A percentile compares a stretch with the other conserved stretches of the same genome.
Conservation (phyloP, 2,797 vertebrate species). For the Periparus ater region DNA sequence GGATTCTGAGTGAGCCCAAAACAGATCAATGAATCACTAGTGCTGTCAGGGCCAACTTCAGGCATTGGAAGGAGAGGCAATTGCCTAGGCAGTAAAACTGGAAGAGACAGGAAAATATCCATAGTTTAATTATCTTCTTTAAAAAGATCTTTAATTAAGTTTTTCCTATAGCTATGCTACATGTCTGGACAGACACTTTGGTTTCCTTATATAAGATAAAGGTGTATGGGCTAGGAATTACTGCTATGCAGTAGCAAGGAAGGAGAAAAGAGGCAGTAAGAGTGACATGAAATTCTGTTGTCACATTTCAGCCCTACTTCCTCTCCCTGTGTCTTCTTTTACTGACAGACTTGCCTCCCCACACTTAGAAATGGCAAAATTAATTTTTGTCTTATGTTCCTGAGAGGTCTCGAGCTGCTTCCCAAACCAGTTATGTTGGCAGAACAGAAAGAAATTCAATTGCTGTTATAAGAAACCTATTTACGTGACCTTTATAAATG, state of each 20-base stretch:
- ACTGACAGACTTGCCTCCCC: not conserved
- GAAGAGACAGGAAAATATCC: not conserved
- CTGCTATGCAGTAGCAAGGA: not conserved
- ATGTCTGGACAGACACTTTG: not conserved
- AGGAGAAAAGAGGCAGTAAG: not conserved
- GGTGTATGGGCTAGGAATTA: not conserved
- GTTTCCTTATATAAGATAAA: not conserved
- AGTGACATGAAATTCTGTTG: not conserved
- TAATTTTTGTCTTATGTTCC: not conserved
- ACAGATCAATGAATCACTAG: not conserved
- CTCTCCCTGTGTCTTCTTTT: not conserved
- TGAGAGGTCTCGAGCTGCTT: not conserved
- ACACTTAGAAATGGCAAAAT: not conserved
- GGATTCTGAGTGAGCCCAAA: not conserved
- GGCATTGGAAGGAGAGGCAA: not conserved
- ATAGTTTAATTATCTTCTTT: not conserved
- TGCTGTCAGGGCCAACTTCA: not conserved
- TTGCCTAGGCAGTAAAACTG: not conserved
- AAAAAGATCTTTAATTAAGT: not conserved
- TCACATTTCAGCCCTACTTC: not conserved
- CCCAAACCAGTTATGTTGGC: not conserved
- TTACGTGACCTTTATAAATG: constrained; percentile 48
- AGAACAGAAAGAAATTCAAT: constrained; percentile 24
- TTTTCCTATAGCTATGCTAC: not conserved
- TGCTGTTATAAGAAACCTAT: constrained; percentile 19